Evolutionary conservation across 1,140 invertebrate genomes (phyloP), one percentile per base, ranked within the genome.

Genomic region (Battus philenor): DNA sequence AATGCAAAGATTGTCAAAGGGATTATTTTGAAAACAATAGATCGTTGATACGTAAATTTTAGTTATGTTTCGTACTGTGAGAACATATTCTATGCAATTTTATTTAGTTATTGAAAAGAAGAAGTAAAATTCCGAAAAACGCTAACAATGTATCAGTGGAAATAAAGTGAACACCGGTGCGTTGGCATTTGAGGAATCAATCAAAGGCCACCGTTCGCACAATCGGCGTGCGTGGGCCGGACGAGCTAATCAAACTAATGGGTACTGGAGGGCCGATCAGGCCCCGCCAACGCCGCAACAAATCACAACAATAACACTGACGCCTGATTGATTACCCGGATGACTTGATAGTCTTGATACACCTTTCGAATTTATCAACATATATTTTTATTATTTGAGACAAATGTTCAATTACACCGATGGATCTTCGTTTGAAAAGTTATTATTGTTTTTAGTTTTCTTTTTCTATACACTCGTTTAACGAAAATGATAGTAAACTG

Each of bases 171-270:
- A 50, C 63, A 54, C 52, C 41, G 59, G 62, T 73, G 64, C 68
- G 58, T 52, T 66, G 57, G 59, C 65, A 74, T 70, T 78, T 74
- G 64, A 71, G 66, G 59, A 72, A 80, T 80, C 76, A 80, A 80
- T 80, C 76, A 74, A 73, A 72, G 66, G 51, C 56, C 50, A 72
- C 58, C 59, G 59, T 60, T 72, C 67, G 61, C 64, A 77, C 78
- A 79, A 82, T 79, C 75, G 67, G 65, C 65, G 63, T 68, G 64
- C 73, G 77, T 74, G 72, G 71, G 59, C 54, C 59, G 68, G 60
- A 68, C 66, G 63, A 73, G 74, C 78, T 79, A 79, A 82, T 82
- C 78, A 74, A 76, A 74, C 68, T 82, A 82, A 79, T 78, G 75
- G 73, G 33, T 50, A 59, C 60, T 48, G 50, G 68, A 68, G 68